Base-by-base conservation (phyloP, 1,140 invertebrate genomes). In the Drosophila athabasca region DNA sequence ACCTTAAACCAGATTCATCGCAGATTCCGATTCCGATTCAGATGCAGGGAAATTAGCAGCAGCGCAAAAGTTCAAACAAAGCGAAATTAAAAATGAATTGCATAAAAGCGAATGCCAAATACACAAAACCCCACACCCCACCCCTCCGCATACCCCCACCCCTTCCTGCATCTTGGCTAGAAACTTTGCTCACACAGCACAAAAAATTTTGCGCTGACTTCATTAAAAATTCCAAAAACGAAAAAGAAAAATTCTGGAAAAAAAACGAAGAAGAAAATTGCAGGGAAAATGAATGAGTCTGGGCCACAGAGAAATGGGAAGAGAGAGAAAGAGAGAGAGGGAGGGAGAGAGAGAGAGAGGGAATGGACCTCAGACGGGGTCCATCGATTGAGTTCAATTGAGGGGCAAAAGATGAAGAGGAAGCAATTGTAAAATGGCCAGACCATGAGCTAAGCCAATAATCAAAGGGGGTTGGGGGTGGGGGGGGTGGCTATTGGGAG, bases 211-310 rank as follows among this genome's bases (percentile, higher is more conserved):
- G 26, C 83, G 82, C 82, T 87, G 82, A 85, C 82, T 87, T 69
- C 70, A 85, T 85, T 85, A 85, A 82, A 82, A 78, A 59, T 58
- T 55, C 62, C 50, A 53, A 53, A 39, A 53, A 19, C 26, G 51
- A 49, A 62, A 9, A 44, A 45, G 35, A 48, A 49, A 50, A 50
- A 39, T 24, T 22, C 54, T 39, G 4, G n/a, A 50, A 24, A 19
- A 15, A 60, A 70, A 65, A 51, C 48, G 66, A 62, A 59, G 50
- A 50, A 26, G 24, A 75, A 78, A 87, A 85, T 19, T 81, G 73
- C 82, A 71, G 43, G 81, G 68, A 68, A 78, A 82, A 87, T 85
- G 70, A 85, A 85, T 85, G 78, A 78, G 82, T 85, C 78, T 85
- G 82, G 68, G 44, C 26, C 60, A 77, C 49, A 77, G 41, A 52